Conservation (phyloP, 2,888 invertebrate genomes). For the Arctia plantaginis region DNA sequence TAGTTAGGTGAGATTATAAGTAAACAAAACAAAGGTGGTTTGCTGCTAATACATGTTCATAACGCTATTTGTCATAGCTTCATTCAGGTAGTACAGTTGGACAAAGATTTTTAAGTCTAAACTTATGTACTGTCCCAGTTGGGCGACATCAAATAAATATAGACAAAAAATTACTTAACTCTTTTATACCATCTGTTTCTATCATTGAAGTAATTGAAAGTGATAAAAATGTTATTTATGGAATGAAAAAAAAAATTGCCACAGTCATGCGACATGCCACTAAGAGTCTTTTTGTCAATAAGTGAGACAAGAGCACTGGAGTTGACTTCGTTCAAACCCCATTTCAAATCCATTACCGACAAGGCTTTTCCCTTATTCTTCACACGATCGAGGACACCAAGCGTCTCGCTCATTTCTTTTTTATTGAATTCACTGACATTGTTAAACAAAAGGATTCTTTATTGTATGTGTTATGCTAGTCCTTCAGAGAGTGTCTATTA, state of each 20-base stretch:
- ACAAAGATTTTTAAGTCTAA: background rate
- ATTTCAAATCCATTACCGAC: background rate
- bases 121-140: background rate
- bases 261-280: background rate
- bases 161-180: background rate
- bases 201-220: too few species aligned
- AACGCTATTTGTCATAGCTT: background rate
- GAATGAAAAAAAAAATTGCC: too few species aligned
- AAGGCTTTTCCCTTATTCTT: background rate
- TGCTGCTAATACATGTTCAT: background rate
- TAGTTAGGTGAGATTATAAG: background rate
- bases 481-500: slow-evolving; percentile 13
- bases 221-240: too few species aligned
- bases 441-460: background rate
- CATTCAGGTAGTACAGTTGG: background rate
- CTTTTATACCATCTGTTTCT: background rate
- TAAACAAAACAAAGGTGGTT: background rate
- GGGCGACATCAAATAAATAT: background rate
- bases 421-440: background rate
- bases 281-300: background rate
- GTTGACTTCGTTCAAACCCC: background rate
- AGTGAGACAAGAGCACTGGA: background rate
- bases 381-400: background rate
- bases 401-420: background rate
- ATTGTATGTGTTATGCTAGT: background rate